Conservation (phyloP, 2,888 invertebrate species). For the Chaetogeoica ovagalla region DNA sequence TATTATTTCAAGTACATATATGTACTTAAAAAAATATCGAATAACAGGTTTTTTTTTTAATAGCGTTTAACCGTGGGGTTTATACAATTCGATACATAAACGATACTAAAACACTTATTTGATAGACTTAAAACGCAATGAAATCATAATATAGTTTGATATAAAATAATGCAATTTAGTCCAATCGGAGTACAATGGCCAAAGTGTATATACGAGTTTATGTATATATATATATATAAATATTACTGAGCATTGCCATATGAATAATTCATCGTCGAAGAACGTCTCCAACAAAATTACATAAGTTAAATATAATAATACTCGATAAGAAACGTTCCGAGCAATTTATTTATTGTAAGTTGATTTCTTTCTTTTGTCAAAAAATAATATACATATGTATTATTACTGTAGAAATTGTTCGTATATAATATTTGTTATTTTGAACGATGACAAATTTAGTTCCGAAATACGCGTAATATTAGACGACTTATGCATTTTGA, state of each 20-base stretch:
- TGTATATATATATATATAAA: too few relatives aligned
- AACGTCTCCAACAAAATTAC: slow-evolving; percentile 38
- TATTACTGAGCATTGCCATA: background rate
- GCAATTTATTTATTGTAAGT: slow-evolving; percentile 41
- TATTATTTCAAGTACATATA: background rate
- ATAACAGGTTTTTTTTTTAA: background rate
- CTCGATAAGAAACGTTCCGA: slow-evolving; percentile 33
- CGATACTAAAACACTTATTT: slow-evolving; percentile 25
- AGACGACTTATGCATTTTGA: too few relatives aligned
- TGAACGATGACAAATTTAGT: too few relatives aligned
- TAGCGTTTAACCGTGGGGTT: slow-evolving; percentile 9
- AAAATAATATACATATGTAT: background rate
- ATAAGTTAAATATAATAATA: slow-evolving; percentile 39
- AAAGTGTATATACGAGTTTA: slow-evolving; percentile 15
- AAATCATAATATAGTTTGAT: slow-evolving; percentile 37
- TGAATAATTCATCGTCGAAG: slow-evolving; percentile 46
- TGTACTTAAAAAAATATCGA: background rate
- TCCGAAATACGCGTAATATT: too few relatives aligned
- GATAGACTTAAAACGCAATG: slow-evolving; percentile 13
- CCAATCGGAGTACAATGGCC: slow-evolving; percentile 30
- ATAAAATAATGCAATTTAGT: slow-evolving; percentile 50
- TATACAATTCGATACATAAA: slow-evolving; percentile 15
- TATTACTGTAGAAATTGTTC: slow-evolving; percentile 11
- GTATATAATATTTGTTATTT: too few relatives aligned
- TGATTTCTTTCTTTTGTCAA: slow-evolving; percentile 16